A percentile compares a stretch with the other conserved stretches of the same genome.
Conservation (phyloP, 2,797 vertebrate genomes). For the Eleutherodactylus coqui region DNA sequence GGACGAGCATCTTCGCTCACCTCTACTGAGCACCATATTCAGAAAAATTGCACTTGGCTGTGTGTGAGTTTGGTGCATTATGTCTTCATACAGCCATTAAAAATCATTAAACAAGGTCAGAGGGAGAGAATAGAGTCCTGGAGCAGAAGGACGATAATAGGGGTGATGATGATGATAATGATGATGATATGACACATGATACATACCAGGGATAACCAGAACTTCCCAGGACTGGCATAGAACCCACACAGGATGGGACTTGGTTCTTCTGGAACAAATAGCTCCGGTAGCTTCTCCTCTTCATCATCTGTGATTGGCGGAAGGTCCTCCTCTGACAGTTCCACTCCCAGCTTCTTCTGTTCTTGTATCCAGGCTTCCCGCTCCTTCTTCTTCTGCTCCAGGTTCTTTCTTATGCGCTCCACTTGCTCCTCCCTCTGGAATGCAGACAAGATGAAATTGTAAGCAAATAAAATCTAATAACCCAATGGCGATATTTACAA, state of each 20-base stretch:
- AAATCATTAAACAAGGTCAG: too few relatives aligned
- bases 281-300: conserved; percentile 79
- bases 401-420: conserved; percentile 71
- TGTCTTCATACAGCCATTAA: too few relatives aligned
- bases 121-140: too few relatives aligned
- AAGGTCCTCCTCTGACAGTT: conserved; percentile 68
- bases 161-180: neutral
- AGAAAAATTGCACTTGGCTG: too few relatives aligned
- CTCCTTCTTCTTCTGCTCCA: conserved; percentile 71
- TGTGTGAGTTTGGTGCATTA: too few relatives aligned
- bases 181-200: neutral
- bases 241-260: conserved; percentile 90
- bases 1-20: too few relatives aligned
- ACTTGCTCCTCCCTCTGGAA: conserved; percentile 83
- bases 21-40: too few relatives aligned
- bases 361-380: conserved; percentile 67
- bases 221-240: conserved; percentile 86
- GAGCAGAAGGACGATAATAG: too few relatives aligned
- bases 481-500: too few relatives aligned
- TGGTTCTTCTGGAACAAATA: conserved; percentile 80
- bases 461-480: too few relatives aligned
- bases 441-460: neutral
- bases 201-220: conserved; percentile 92
- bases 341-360: conserved; percentile 68
- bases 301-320: conserved; percentile 63